A percentile compares a stretch with the other conserved stretches of the same genome.
Conservation (phyloP, 2,888 invertebrate species). For the Spilosoma lubricipeda region DNA sequence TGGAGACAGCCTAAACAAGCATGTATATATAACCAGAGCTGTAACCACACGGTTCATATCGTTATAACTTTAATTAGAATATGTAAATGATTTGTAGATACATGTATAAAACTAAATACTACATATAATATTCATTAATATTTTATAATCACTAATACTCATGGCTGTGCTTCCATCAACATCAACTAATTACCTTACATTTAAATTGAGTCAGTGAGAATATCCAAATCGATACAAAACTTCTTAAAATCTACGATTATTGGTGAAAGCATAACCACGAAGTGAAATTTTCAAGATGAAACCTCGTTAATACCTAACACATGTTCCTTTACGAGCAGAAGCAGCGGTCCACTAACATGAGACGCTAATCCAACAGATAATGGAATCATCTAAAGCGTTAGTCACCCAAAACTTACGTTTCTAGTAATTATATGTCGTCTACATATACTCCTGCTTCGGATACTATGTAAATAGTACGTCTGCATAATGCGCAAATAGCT, state of each 20-base stretch:
- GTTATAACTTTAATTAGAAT: slow-evolving; percentile 56
- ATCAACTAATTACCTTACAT: slow-evolving; percentile 49
- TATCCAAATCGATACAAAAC: slow-evolving; percentile 54
- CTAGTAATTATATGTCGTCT: slow-evolving; percentile 27
- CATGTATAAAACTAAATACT: slow-evolving; percentile 72
- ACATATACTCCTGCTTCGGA: slow-evolving; percentile 25
- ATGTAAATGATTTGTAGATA: slow-evolving; percentile 64
- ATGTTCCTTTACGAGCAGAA: slow-evolving; percentile 60
- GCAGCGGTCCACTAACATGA: slow-evolving; percentile 63
- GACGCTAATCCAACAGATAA: slow-evolving; percentile 61
- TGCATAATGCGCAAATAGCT: background rate
- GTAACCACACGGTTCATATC: slow-evolving; percentile 32
- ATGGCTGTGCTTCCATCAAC: slow-evolving; percentile 65
- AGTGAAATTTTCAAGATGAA: slow-evolving; percentile 55
- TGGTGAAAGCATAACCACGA: slow-evolving; percentile 65
- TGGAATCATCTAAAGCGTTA: slow-evolving; percentile 73
- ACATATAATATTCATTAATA: slow-evolving; percentile 61
- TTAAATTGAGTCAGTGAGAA: slow-evolving; percentile 57
- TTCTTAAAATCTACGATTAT: slow-evolving; percentile 50
- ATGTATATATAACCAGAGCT: slow-evolving; percentile 19
- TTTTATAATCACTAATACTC: slow-evolving; percentile 51
- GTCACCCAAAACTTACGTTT: slow-evolving; percentile 31
- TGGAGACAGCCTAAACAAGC: slow-evolving; percentile 48
- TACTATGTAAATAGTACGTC: slow-evolving; percentile 29
- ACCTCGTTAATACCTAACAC: slow-evolving; percentile 63